Conservation (phyloP, 2,797 vertebrate genomes). For the Clamator glandarius region DNA sequence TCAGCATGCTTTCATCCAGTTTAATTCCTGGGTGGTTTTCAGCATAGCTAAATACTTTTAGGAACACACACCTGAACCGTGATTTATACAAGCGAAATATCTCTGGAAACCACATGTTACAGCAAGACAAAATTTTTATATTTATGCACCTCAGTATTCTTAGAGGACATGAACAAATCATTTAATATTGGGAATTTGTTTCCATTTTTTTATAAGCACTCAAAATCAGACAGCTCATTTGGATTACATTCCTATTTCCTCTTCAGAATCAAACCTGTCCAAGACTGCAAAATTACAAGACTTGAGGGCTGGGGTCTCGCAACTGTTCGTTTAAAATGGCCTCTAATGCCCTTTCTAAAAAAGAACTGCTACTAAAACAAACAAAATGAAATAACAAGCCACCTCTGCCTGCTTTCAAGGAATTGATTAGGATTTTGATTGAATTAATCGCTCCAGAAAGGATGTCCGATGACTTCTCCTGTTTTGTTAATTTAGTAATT, state of each 20-base stretch:
- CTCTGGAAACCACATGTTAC: neutral
- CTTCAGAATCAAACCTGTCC: neutral
- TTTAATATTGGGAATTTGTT: neutral
- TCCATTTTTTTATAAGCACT: neutral
- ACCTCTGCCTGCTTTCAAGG: neutral
- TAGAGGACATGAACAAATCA: neutral
- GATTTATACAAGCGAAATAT: neutral
- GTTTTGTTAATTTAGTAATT: neutral
- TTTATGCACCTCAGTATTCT: neutral
- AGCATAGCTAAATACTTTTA: slow-evolving; percentile 57
- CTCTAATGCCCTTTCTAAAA: neutral
- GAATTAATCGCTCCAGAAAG: neutral
- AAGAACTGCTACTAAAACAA: neutral
- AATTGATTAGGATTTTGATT: neutral
- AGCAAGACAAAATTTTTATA: neutral
- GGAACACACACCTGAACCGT: neutral
- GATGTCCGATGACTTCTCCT: neutral
- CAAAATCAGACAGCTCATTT: neutral
- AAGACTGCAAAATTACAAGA: neutral
- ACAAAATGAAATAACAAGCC: neutral
- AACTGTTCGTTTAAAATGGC: neutral
- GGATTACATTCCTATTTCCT: neutral
- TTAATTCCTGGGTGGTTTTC: slow-evolving; percentile 72
- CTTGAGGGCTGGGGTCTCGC: neutral
- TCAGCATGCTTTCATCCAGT: slow-evolving; percentile 58